Evolutionary conservation across 2,113 vertebrate genomes (phyloP), one percentile per base, ranked within the genome.

Genomic region (Lophius piscatorius): DNA sequence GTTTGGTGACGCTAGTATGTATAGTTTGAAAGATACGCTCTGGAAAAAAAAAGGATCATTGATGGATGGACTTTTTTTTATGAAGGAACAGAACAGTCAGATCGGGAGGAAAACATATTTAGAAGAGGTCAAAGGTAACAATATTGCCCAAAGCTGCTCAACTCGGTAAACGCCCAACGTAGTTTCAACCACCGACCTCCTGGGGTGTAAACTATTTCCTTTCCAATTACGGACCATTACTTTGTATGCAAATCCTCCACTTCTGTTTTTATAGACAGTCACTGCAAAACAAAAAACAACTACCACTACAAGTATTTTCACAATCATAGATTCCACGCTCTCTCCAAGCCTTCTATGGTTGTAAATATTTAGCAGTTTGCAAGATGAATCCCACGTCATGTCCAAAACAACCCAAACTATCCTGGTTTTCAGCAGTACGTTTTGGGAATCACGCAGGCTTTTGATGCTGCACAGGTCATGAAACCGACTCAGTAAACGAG

Each of bases 361-460:
- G 74, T 72, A 81, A 80, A 83, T 70, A 77, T 74, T 76, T 51
- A 48, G 55, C 70, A 63, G 63, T 61, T 61, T 58, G 60, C 58
- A 31, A 22, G 45, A 67, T 50, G 46, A 46, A 84, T 78, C 72
- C 70, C 72, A 49, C 71, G 65, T 1, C 59, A 45, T 48, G 63
- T 56, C 65, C 54, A 59, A 65, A 86, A 76, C 52, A 57, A 69
- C 48, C 48, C 56, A 71, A 56, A 63, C 54, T 71, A 70, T 80
- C 67, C 41, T 70, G 52, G 60, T 77, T 61, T 63, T 52, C 67
- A 69, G 72, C 57, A 63, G 21, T 28, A 41, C 10, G 9, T 35
- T 46, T 40, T 60, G 63, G 69, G 34, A 47, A 79, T 77, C 64
- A 62, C 23, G 40, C 45, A 41, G 26, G 46, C 79, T 84, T 84